A percentile compares a stretch with the other conserved stretches of the same genome.
Conservation (phyloP, 2,888 invertebrate genomes). For the Epirrhoe tristata region DNA sequence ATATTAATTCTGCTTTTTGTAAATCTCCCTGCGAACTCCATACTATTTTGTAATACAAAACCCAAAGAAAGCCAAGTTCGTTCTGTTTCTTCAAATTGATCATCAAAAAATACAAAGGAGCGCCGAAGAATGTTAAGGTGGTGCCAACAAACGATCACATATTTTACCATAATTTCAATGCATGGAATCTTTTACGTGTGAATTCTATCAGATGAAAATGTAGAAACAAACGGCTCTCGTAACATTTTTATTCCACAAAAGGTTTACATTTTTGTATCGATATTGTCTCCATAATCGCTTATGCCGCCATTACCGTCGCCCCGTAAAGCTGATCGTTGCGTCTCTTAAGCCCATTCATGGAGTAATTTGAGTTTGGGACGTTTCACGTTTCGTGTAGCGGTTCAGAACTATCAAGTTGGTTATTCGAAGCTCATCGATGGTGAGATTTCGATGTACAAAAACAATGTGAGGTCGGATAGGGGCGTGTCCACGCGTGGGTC, state of each 20-base stretch:
- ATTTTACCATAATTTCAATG: conserved; percentile 35
- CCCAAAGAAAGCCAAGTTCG: conserved; percentile 39
- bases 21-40: conserved; percentile 54
- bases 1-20: conserved; percentile 75
- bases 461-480: conserved; percentile 67
- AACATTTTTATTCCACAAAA: conserved; percentile 43
- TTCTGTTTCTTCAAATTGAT: conserved; percentile 47
- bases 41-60: conserved; percentile 57
- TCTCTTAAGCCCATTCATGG: conserved; percentile 44
- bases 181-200: conserved; percentile 30
- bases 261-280: conserved; percentile 43
- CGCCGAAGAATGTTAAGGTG: conserved; percentile 39
- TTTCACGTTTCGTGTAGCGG: conserved; percentile 54
- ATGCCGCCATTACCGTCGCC: conserved; percentile 42
- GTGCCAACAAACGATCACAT: conserved; percentile 39
- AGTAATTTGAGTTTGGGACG: conserved; percentile 46
- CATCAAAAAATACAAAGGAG: conserved; percentile 42
- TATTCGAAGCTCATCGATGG: conserved; percentile 60
- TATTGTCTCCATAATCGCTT: conserved; percentile 45
- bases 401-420: conserved; percentile 53
- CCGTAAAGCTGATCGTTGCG: conserved; percentile 42
- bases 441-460: conserved; percentile 69
- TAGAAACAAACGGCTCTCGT: conserved; percentile 39
- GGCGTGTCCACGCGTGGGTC: conserved; percentile 77
- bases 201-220: conserved; percentile 41